Base-by-base conservation (phyloP, 2,797 vertebrate species). In the Xyrichtys novacula region DNA sequence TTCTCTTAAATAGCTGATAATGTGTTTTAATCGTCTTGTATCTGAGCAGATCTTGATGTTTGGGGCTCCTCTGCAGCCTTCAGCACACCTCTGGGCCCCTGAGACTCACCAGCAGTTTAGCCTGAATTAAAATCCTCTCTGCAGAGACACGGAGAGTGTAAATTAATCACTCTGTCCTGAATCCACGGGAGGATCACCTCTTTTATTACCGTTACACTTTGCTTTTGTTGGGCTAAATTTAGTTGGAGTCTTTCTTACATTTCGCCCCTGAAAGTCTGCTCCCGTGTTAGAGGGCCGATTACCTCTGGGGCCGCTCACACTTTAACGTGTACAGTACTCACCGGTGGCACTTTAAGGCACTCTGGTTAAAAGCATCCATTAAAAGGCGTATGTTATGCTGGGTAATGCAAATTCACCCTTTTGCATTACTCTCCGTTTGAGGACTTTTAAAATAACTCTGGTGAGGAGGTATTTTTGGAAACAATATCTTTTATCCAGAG, bases 61-160 rank as follows among this genome's bases (percentile, higher is more conserved):
- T 14, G 65, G 36, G 64, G 55, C 31, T 59, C 52, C 43, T 63
- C 39, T 55, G 62, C 62, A 65, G 52, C 55, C 56, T 60, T 49
- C 65, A 26, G 47, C 54, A 65, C 71, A 64, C 57, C 47, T 73
- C 20, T 3, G n/a, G 61, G 56, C 66, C 69, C 55, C 42, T 32
- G 58, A 76, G 67, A 67, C 55, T 28, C 38, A 58, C 38, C 42
- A 54, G 44, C 48, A 59, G 74, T 82, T 81, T 40, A 58, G 59
- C 74, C 49, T 65, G 68, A 85, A 81, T 88, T 84, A 63, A 75
- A 86, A 78, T 65, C 0, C 65, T 83, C 74, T 88, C 65, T 72
- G 74, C 56, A 65, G 68, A 82, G 25, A 83, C 26, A 20, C n/a
- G 54, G 65, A 34, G 57, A 39, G 54, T 19, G 63, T 40, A 48